These are phyloP conservation scores for Poecilia velifera DNA, from an alignment of 2,797 vertebrate genomes.

Conservation along the genomic window DNA sequence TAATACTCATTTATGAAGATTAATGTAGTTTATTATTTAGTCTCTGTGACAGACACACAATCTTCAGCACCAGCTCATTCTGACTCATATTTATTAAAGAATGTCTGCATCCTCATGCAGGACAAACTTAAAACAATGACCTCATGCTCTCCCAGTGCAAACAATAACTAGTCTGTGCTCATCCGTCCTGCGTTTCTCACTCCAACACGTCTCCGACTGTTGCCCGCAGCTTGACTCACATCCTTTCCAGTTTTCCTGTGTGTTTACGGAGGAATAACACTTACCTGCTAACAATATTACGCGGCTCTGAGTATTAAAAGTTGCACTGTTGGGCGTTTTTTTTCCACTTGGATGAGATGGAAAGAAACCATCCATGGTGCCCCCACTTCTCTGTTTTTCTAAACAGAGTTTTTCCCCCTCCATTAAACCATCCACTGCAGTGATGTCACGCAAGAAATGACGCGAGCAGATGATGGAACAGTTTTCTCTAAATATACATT, in stretches of 20 bases:
- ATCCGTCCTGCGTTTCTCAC: slow-evolving; percentile 44
- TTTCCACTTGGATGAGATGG: slow-evolving; percentile 47
- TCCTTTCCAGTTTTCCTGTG: slow-evolving; percentile 69
- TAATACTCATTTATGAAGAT: not conserved
- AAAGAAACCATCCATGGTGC: slow-evolving; percentile 63
- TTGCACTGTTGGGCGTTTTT: slow-evolving; percentile 48
- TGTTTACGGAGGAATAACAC: slow-evolving; percentile 72
- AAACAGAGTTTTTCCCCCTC: slow-evolving; percentile 50
- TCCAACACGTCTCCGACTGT: slow-evolving; percentile 56
- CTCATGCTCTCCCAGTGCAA: slow-evolving; percentile 64
- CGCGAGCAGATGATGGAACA: slow-evolving; percentile 45
- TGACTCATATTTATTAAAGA: slow-evolving; percentile 48
- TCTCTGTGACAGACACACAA: slow-evolving; percentile 11
- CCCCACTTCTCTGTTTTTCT: not conserved
- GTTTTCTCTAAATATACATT: slow-evolving; percentile 80
- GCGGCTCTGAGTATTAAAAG: slow-evolving; percentile 49
- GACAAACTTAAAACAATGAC: slow-evolving; percentile 64
- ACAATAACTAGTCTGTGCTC: slow-evolving; percentile 73
- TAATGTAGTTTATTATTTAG: not conserved
- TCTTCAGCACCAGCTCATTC: slow-evolving; percentile 39
- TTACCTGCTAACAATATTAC: slow-evolving; percentile 70
- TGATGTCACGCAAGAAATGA: slow-evolving; percentile 59
- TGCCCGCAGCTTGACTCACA: slow-evolving; percentile 78
- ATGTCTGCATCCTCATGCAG: slow-evolving; percentile 35
- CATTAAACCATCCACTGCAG: slow-evolving; percentile 35